Evolutionary conservation across 2,113 vertebrate genomes (phyloP).

Genomic region (Lophura nycthemera): DNA sequence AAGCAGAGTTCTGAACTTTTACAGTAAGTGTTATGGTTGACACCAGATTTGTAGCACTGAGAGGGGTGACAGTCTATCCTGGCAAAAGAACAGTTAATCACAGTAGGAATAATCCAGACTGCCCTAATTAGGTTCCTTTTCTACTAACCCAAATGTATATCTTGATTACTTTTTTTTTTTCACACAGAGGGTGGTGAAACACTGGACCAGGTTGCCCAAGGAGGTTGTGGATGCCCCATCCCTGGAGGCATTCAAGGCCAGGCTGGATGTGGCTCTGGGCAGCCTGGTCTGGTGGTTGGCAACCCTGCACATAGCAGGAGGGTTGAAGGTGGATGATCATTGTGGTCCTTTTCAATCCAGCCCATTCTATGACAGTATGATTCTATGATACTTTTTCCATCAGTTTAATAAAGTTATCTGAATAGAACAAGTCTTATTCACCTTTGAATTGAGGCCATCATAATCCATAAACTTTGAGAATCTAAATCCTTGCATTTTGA

Average conservation of each 20-base stretch:
- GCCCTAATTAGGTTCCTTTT: background rate
- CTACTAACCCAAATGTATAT: background rate
- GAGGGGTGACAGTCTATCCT: background rate
- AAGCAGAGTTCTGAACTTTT: background rate
- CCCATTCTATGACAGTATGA: too few species aligned
- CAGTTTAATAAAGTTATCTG: background rate
- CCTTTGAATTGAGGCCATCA: background rate
- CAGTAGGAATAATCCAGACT: background rate
- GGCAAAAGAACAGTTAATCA: background rate
- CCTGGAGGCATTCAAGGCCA: too few species aligned
- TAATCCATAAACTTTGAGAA: background rate
- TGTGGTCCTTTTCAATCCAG: too few species aligned
- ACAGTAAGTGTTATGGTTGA: background rate
- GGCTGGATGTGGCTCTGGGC: too few species aligned
- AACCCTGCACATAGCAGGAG: too few species aligned
- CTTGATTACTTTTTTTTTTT: background rate
- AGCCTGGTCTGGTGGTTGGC: too few species aligned
- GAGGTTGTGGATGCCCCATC: too few species aligned
- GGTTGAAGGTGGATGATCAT: too few species aligned
- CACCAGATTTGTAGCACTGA: background rate
- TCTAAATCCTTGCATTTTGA: background rate
- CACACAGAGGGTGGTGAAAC: too few species aligned
- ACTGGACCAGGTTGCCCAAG: too few species aligned
- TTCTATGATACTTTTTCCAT: background rate
- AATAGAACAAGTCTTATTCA: background rate